phyloP scores from a whole-genome alignment of 2,113 vertebrate genomes.

The Pteronura brasiliensis region DNA sequence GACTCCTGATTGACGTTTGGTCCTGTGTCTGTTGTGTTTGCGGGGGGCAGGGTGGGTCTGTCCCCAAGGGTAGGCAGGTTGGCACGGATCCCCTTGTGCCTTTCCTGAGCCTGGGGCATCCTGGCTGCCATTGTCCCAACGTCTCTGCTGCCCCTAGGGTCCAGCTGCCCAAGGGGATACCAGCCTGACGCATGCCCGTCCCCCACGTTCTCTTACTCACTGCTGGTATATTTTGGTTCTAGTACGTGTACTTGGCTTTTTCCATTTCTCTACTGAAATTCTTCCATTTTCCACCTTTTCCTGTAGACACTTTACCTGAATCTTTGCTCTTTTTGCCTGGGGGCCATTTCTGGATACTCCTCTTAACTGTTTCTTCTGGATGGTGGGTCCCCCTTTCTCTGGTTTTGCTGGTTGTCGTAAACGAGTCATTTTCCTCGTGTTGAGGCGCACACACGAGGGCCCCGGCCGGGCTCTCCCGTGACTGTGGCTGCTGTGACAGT shows the following conservation, averaged over 20 bases:
- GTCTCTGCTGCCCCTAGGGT: background rate
- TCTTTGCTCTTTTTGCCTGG: background rate
- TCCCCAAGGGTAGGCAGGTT: too few species aligned
- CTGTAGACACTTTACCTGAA: background rate
- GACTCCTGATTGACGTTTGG: too few species aligned
- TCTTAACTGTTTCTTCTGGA: background rate
- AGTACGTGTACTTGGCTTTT: background rate
- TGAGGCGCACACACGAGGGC: background rate
- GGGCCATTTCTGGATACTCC: background rate
- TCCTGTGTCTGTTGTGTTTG: too few species aligned
- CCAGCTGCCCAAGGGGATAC: background rate
- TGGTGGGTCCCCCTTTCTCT: background rate
- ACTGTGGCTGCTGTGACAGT: background rate
- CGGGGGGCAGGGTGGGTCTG: too few species aligned
- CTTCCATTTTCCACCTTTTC: background rate
- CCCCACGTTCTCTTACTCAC: background rate
- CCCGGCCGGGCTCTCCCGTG: background rate
- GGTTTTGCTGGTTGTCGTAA: too few species aligned
- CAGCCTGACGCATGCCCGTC: background rate
- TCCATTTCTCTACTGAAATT: background rate
- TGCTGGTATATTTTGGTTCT: background rate
- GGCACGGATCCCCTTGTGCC: too few species aligned
- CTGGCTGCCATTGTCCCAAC: rapidly evolving
- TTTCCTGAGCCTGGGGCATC: background rate
- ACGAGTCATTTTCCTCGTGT: background rate